These are phyloP conservation scores for Phalanger gymnotis DNA, from an alignment of 2,797 vertebrate species.

Conservation along the genomic window DNA sequence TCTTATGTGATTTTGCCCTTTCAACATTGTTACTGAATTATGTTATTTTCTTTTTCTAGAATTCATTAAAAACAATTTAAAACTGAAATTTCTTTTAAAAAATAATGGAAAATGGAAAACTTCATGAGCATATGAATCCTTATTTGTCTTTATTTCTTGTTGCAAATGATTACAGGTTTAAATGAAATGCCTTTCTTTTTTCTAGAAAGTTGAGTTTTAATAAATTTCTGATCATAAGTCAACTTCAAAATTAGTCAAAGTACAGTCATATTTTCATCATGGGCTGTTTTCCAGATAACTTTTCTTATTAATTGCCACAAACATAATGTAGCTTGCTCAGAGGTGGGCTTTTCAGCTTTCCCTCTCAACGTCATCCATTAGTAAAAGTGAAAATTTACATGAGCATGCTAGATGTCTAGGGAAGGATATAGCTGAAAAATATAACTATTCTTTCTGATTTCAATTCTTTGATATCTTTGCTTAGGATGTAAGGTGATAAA, in stretches of 20 bases:
- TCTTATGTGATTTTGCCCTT: constrained; percentile 57
- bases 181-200: constrained; percentile 1
- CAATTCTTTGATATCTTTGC: no score
- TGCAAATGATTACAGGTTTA: constrained; percentile 1
- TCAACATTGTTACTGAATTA: constrained; percentile 35
- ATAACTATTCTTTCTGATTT: neutral
- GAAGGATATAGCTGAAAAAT: no score
- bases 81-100: neutral
- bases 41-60: constrained; percentile 62
- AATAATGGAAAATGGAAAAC: constrained; percentile 29
- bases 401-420: no score
- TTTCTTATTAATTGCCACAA: neutral
- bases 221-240: no score
- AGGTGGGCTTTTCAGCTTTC: no score
- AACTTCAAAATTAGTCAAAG: neutral
- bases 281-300: neutral
- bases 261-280: neutral
- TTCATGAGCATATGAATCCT: neutral
- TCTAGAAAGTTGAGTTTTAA: neutral
- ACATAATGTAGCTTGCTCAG: neutral
- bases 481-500: neutral
- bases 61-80: constrained; percentile 62
- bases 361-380: no score
- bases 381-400: no score
- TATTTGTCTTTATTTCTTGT: constrained; percentile 39